Percentiles rank a stretch among this genome's conserved stretches.
These are phyloP conservation scores for Sclerodermus sp. DNA, from an alignment of 2,888 invertebrate species.

Conservation along the genomic window DNA sequence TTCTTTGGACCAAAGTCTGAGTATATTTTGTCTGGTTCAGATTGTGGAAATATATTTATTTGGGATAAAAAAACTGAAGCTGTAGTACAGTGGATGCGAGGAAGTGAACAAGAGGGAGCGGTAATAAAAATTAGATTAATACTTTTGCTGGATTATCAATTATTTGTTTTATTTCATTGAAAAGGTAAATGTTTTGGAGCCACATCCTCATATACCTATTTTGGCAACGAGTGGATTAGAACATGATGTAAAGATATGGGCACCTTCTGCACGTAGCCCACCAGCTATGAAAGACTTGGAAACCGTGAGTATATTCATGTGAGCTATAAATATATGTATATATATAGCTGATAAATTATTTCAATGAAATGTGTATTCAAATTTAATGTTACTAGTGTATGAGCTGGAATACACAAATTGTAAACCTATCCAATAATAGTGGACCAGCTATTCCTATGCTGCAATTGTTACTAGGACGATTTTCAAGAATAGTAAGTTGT, in stretches of 20 bases:
- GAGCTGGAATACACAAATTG: too few species aligned
- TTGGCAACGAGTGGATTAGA: slow-evolving; percentile 91
- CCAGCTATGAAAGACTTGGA: slow-evolving; percentile 25
- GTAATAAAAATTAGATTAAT: slow-evolving; percentile 60
- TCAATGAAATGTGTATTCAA: slow-evolving; percentile 32
- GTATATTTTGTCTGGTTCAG: slow-evolving; percentile 90
- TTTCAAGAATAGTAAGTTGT: too few species aligned
- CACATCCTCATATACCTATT: slow-evolving; percentile 84
- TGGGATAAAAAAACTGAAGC: slow-evolving; percentile 89
- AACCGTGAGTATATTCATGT: slow-evolving; percentile 14
- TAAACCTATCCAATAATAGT: too few species aligned
- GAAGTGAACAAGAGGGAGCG: slow-evolving; percentile 80
- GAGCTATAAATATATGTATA: background rate
- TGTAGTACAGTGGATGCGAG: slow-evolving; percentile 86
- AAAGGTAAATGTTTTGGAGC: slow-evolving; percentile 85
- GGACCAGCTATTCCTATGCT: too few species aligned
- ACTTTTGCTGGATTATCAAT: background rate
- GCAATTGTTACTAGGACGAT: too few species aligned
- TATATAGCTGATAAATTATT: background rate
- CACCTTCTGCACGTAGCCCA: slow-evolving; percentile 68
- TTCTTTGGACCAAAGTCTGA: slow-evolving; percentile 92
- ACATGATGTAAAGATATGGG: slow-evolving; percentile 91
- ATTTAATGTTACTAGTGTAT: too few species aligned
- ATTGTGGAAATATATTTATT: slow-evolving; percentile 84
- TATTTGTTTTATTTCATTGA: too few species aligned